A percentile compares a stretch with the other conserved stretches of the same genome.
Evolutionary conservation across 2,797 vertebrate species (phyloP).

Genomic region (Pseudochirops cupreus): DNA sequence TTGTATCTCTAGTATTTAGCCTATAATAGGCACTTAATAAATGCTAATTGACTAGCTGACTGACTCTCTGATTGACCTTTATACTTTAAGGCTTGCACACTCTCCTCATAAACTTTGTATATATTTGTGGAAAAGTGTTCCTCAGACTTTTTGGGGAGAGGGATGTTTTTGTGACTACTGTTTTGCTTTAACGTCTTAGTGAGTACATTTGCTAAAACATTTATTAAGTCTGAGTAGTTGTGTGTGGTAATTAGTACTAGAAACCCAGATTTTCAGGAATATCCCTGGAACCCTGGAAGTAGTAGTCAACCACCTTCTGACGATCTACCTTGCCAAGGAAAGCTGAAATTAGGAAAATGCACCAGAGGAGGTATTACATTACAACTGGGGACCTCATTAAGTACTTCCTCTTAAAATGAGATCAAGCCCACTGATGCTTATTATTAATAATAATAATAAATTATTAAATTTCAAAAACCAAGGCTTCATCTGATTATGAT

Average conservation of each 20-base stretch:
- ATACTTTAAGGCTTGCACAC: background rate
- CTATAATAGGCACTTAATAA: background rate
- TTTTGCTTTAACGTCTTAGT: background rate
- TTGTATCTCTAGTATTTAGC: background rate
- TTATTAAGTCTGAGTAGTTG: background rate
- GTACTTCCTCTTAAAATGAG: background rate
- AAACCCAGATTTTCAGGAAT: background rate
- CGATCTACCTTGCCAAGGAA: background rate
- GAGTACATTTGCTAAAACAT: background rate
- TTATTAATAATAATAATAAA: too few relatives aligned
- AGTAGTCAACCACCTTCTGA: background rate
- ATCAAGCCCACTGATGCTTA: background rate
- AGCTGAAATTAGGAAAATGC: background rate
- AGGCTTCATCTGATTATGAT: background rate
- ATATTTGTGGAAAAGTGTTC: background rate
- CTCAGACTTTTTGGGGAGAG: background rate
- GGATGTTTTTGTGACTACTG: background rate
- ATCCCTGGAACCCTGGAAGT: background rate
- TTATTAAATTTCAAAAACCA: background rate
- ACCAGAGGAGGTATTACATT: background rate
- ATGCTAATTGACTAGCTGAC: background rate
- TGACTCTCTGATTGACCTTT: background rate
- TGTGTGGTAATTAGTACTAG: background rate
- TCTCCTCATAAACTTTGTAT: background rate
- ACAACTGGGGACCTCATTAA: background rate